Conservation (phyloP, 1,140 invertebrate species). For the Drosophila nigromelanica region DNA sequence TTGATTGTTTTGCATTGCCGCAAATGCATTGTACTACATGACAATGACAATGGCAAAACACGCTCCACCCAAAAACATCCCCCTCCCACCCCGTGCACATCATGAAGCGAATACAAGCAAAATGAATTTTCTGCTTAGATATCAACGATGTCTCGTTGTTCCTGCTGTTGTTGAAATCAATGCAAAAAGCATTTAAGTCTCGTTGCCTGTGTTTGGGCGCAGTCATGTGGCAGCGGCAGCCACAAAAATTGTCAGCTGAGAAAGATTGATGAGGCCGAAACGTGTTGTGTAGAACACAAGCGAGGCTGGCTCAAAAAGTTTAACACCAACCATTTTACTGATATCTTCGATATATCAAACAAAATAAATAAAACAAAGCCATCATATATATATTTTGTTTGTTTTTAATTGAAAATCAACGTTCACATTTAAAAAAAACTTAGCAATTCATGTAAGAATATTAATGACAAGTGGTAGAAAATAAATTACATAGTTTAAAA, state of each 20-base stretch:
- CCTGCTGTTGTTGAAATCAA: constrained; percentile 33
- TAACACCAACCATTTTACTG: background rate
- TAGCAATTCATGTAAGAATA: too few relatives aligned
- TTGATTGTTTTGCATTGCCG: constrained; percentile 50
- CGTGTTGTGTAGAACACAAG: constrained; percentile 42
- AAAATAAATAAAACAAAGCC: too few relatives aligned
- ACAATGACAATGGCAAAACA: constrained; percentile 27
- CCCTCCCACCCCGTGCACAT: background rate
- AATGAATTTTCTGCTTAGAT: constrained; percentile 65
- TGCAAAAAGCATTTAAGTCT: constrained; percentile 43
- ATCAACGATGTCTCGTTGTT: constrained; percentile 17
- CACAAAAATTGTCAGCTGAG: constrained; percentile 52
- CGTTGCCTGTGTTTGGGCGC: constrained; percentile 33
- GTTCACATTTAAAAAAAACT: too few relatives aligned
- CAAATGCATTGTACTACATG: constrained; percentile 52
- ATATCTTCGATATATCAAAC: too few relatives aligned
- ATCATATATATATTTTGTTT: too few relatives aligned
- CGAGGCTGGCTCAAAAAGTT: constrained; percentile 8
- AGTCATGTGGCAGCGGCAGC: constrained; percentile 56
- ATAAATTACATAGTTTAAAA: too few relatives aligned
- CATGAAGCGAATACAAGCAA: constrained; percentile 36
- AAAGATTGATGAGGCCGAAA: constrained; percentile 69
- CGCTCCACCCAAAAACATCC: background rate
- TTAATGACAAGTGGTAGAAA: too few relatives aligned
- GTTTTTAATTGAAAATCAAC: too few relatives aligned